A percentile compares a stretch with the other conserved stretches of the same genome.
Evolutionary conservation across 2,888 invertebrate species (phyloP).

Genomic region (Leucoptera coffeella): DNA sequence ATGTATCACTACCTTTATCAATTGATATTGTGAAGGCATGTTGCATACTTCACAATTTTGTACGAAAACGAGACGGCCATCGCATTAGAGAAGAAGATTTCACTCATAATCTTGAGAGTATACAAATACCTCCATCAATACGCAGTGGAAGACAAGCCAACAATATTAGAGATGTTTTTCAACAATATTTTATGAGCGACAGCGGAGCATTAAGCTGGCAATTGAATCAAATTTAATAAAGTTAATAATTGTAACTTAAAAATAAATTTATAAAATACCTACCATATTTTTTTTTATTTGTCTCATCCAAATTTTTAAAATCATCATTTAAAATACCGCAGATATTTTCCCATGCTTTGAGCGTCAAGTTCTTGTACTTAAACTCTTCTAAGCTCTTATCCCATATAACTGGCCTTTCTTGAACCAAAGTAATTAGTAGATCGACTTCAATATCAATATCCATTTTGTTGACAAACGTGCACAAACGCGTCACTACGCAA

Average conservation of each 20-base stretch:
- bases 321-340: background rate
- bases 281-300: background rate
- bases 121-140: too few species aligned
- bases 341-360: background rate
- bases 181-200: slow-evolving; percentile 6
- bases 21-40: slow-evolving; percentile 6
- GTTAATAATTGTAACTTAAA: background rate
- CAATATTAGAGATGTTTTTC: slow-evolving; percentile 5
- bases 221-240: background rate
- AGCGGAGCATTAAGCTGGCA: background rate
- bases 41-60: slow-evolving; percentile 7
- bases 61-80: slow-evolving; percentile 3
- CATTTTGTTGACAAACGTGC: background rate
- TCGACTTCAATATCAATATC: too few species aligned
- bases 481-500: too few species aligned
- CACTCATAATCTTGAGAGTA: slow-evolving; percentile 5
- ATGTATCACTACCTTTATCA: slow-evolving; percentile 5
- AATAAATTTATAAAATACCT: too few species aligned
- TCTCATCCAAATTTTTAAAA: background rate
- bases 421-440: background rate
- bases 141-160: slow-evolving; percentile 4
- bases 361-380: background rate
- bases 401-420: background rate
- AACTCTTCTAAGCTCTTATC: background rate
- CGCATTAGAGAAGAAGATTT: slow-evolving; percentile 5